Base-by-base conservation (phyloP, 37 sponge, comb jelly and placozoan species). In the Eunapius fragilis region DNA sequence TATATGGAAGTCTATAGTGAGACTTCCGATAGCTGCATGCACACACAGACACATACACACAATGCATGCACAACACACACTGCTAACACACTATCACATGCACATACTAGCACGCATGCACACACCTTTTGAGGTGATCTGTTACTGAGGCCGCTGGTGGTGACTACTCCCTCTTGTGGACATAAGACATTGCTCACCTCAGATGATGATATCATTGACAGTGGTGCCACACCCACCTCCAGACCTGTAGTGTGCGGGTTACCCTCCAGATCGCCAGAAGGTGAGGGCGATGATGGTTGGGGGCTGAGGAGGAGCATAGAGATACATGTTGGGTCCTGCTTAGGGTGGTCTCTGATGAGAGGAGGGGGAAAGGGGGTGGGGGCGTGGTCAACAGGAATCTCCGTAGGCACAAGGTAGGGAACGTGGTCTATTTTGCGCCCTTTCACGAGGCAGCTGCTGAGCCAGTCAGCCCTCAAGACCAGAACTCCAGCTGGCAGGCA, bases 391-490 rank as follows among this genome's bases (percentile, higher is more conserved):
- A 69, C 76, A 22, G 47, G 26, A 12, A 75, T 23, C 3, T 77
- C 88, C 7, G 85, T 58, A n/a, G 12, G 67, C 19, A 86, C 84
- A 14, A 84, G 6, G 50, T 92, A 95, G 0, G 81, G 75, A 0
- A n/a, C 48, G 22, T 69, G 38, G 68, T 68, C 75, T 0, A 94
- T 27, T 5, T 58, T 31, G 48, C 80, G 35, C 25, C 85, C 87
- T 25, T 83, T 72, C 24, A 75, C 80, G 0, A 96, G 72, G 50
- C 93, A 94, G 4, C 45, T 67, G 79, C 97, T 96, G 69, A 96
- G 72, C 97, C 97, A 96, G 67, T 96, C 97, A 30, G 97, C 97
- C 37, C 77, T 34, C 58, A 96, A 36, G 17, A 93, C 87, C 14
- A 24, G 35, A 10, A 91, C 79, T 35, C 34, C 33, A 24, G 73